phyloP scores from a whole-genome alignment of 1,140 invertebrate species.

The Hesperophylax magnus region DNA sequence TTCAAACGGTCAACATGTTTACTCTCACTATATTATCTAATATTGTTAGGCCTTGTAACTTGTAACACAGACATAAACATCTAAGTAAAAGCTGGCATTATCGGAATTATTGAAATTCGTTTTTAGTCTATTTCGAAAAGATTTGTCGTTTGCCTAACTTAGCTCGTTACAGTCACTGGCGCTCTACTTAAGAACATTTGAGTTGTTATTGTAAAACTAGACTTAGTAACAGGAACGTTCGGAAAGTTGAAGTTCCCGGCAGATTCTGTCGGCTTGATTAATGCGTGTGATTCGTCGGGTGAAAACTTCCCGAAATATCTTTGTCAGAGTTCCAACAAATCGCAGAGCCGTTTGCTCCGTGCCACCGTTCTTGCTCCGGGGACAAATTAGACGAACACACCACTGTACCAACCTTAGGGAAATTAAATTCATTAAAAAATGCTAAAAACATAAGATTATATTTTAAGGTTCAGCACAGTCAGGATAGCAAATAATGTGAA shows the following conservation, averaged over 20 bases:
- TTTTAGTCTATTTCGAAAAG: too few species aligned
- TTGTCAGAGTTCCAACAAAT: conserved; percentile 56
- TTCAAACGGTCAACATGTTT: too few species aligned
- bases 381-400: not conserved
- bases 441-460: not conserved
- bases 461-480: not conserved
- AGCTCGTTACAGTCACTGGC: not conserved
- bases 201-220: conserved; percentile 1
- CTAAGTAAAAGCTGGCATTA: too few species aligned
- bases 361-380: not conserved
- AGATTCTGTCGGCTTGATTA: conserved; percentile 49
- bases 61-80: too few species aligned
- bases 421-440: conserved; percentile 26
- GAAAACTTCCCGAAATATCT: conserved; percentile 55
- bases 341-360: conserved; percentile 48
- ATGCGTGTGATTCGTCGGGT: conserved; percentile 48
- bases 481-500: not conserved
- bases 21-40: too few species aligned
- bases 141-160: too few species aligned
- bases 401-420: not conserved
- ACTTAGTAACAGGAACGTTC: not conserved
- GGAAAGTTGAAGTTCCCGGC: conserved; percentile 7
- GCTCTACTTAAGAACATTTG: not conserved
- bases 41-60: too few species aligned
- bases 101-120: too few species aligned